Percentiles rank a stretch among this genome's conserved stretches.
Conservation (phyloP, 2,113 vertebrate genomes). For the Dipodomys stephensi region DNA sequence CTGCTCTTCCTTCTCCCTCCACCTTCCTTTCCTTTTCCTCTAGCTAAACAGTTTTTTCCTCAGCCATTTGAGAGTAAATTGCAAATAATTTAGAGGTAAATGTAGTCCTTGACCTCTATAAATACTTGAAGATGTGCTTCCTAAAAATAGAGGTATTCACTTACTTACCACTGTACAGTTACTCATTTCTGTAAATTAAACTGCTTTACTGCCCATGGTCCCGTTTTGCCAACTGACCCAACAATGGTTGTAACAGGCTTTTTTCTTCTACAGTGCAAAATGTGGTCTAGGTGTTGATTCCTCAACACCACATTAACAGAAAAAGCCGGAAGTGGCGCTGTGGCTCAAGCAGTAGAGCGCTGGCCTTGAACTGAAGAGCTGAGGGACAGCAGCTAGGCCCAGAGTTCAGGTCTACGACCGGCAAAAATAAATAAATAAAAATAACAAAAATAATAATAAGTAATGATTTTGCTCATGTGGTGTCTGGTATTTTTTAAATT, state of each 20-base stretch:
- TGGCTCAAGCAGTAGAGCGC: too few species aligned
- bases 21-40: not conserved
- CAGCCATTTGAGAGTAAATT: not conserved
- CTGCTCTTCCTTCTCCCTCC: not conserved
- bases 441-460: too few species aligned
- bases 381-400: too few species aligned
- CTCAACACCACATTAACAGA: too few species aligned
- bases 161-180: not conserved
- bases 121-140: not conserved
- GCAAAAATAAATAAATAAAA: too few species aligned
- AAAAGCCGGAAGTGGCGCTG: too few species aligned
- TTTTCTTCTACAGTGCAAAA: not conserved
- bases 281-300: not conserved
- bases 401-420: too few species aligned
- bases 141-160: conserved; percentile 12
- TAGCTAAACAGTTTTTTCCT: not conserved
- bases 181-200: not conserved
- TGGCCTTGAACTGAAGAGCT: too few species aligned
- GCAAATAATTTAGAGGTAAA: not conserved
- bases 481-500: not conserved
- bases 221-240: not conserved
- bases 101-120: not conserved
- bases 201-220: not conserved
- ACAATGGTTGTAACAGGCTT: not conserved
- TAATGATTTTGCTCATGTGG: not conserved